Base-by-base conservation (phyloP, 2,113 vertebrate genomes). In the Catagonus wagneri region DNA sequence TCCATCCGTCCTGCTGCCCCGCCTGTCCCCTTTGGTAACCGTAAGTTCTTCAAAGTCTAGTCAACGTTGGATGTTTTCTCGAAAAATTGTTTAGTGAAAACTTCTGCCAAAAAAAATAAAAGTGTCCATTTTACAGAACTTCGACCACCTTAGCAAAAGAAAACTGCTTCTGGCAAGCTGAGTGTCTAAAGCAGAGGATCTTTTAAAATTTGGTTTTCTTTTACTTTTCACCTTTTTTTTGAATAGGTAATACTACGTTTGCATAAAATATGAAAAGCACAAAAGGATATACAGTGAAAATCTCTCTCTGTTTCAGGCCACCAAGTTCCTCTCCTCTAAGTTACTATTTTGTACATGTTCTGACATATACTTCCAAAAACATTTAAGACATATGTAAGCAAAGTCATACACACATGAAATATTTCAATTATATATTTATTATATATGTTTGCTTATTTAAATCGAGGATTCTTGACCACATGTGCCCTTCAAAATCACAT, bases 11-110 rank as follows among this genome's bases (percentile, higher is more conserved):
- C 44, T 44, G 44, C 44, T 8, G 8, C 44, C 44, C 44, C 44
- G 8, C 4, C 44, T 44, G 44, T 44, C 44, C 44, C 4, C 44
- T 44, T 44, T 44, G 44, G 44, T 44, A 44, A 44, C 44, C 44
- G 8, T 44, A 8, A 44, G 44, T 44, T 44, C 44, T 44, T 44
- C 44, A 44, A n/a, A n/a, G 44, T 44, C 44, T 44, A 68, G 25
- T 83, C 69, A 69, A 0, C 3, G 2, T 61, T 78, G 72, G 29
- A 27, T 66, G 44, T 16, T 80, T 80, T 83, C 69, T 32, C 1
- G 36, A 81, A 92, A 66, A 61, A 39, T 15, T 25, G 84, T 83
- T 71, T 80, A 90, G 76, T 25, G 71, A 88, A 74, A 96, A 56
- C 13, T 75, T 74, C 25, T 75, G 22, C 20, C 54, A 20, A 56